Conservation (phyloP, 1,140 invertebrate species). For the Chelonus insularis region DNA sequence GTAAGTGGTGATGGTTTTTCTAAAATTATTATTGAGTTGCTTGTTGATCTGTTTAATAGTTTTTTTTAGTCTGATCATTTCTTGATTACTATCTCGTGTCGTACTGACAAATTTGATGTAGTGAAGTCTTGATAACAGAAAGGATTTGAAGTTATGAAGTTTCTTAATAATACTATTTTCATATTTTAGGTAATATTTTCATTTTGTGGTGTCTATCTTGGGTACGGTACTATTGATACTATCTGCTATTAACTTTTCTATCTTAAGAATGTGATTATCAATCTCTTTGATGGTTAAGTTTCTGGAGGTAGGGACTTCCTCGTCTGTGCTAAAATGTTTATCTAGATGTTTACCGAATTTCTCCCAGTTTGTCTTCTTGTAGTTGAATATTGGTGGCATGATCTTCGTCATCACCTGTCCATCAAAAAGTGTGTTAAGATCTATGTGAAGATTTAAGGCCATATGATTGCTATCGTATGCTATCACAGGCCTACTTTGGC, state of each 20-base stretch:
- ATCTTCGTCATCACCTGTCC: neutral
- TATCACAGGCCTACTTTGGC: slow-evolving; percentile 11
- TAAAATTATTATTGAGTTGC: neutral
- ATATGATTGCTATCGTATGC: neutral
- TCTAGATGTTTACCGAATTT: no score
- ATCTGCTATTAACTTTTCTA: neutral
- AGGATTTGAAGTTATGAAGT: neutral
- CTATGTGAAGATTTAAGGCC: neutral
- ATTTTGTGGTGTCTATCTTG: neutral
- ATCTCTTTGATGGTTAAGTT: slow-evolving; percentile 25
- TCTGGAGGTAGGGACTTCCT: no score
- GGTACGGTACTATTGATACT: slow-evolving; percentile 3
- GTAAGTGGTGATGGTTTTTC: neutral
- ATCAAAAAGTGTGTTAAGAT: neutral
- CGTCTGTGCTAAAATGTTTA: no score
- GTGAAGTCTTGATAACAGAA: neutral
- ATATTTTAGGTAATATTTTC: slow-evolving; percentile 1
- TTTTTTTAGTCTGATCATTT: neutral
- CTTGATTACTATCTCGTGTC: no score
- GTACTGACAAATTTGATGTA: no score
- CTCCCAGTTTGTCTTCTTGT: slow-evolving; percentile 20
- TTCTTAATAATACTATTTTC: neutral
- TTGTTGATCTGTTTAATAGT: slow-evolving; percentile 5
- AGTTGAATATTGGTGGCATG: slow-evolving; percentile 14
- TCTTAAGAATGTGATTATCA: neutral